These are phyloP conservation scores for Spea bombifrons DNA, from an alignment of 2,113 vertebrate species.

Conservation along the genomic window DNA sequence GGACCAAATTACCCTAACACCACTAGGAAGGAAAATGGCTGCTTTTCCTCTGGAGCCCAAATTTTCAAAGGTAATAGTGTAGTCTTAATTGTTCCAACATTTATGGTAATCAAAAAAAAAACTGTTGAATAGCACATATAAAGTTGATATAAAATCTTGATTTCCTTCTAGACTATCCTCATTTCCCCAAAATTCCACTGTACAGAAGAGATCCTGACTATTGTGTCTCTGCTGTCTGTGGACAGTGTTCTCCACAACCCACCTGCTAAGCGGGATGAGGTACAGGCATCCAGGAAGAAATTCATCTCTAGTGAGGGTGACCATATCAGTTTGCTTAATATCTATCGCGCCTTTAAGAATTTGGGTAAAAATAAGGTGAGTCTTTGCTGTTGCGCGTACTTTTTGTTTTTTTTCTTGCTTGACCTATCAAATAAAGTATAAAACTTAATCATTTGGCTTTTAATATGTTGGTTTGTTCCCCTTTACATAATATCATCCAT, in stretches of 20 bases:
- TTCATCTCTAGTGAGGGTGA: slow-evolving; percentile 91
- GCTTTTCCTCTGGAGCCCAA: slow-evolving; percentile 90
- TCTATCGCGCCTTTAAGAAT: slow-evolving; percentile 88
- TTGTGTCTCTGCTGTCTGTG: slow-evolving; percentile 86
- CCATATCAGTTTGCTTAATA: slow-evolving; percentile 84
- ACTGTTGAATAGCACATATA: no score
- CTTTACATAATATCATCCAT: no score
- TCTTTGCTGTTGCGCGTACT: no score
- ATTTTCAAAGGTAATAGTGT: slow-evolving; percentile 83
- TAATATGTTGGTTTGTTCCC: no score
- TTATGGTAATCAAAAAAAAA: no score
- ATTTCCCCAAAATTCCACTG: slow-evolving; percentile 85
- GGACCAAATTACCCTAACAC: slow-evolving; percentile 74
- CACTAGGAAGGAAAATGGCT: slow-evolving; percentile 91
- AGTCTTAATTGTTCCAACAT: no score
- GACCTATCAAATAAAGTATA: no score
- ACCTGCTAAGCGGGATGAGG: slow-evolving; percentile 80
- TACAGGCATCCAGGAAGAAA: slow-evolving; percentile 79
- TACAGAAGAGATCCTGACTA: slow-evolving; percentile 87
- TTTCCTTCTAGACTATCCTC: slow-evolving; percentile 79
- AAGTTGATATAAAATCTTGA: neutral
- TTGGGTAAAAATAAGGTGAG: slow-evolving; percentile 79
- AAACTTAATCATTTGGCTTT: no score
- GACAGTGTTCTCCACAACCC: slow-evolving; percentile 90
- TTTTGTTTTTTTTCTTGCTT: no score